These are phyloP conservation scores for Spicauda simplicius DNA, from an alignment of 2,888 invertebrate genomes.

Conservation along the genomic window DNA sequence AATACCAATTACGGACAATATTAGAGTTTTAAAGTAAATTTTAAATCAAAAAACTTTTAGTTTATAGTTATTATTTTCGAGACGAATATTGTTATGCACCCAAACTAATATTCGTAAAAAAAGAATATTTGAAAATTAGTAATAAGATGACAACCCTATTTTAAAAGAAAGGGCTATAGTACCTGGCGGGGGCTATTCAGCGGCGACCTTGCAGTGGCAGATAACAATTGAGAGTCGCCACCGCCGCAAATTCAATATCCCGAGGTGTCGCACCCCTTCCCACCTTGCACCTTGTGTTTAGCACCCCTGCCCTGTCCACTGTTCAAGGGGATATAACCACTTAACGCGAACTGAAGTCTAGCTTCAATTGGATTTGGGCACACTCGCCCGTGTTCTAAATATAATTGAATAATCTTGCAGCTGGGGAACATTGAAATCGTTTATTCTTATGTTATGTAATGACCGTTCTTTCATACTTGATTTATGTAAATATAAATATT, in stretches of 20 bases:
- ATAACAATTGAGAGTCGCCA: constrained; percentile 80
- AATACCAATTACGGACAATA: too few relatives aligned
- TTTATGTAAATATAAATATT: background rate
- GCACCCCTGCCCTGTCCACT: constrained; percentile 68
- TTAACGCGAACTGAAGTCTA: constrained; percentile 80
- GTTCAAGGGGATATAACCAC: constrained; percentile 79
- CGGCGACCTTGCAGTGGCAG: constrained; percentile 79
- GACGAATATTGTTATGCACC: too few relatives aligned
- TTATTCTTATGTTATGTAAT: constrained; percentile 8
- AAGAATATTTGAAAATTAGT: too few relatives aligned
- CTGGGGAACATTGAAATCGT: constrained; percentile 19
- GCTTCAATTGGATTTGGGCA: constrained; percentile 76
- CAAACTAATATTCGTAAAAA: too few relatives aligned
- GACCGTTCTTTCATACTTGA: background rate
- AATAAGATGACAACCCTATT: constrained; percentile 67
- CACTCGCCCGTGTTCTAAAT: constrained; percentile 60
- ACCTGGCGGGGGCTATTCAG: constrained; percentile 68
- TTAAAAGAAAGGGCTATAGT: constrained; percentile 72
- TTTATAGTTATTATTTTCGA: too few relatives aligned
- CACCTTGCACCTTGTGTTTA: constrained; percentile 66
- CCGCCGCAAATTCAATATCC: constrained; percentile 82
- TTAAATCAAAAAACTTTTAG: too few relatives aligned
- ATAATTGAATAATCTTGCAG: constrained; percentile 47
- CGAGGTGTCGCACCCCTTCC: constrained; percentile 67
- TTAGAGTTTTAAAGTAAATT: too few relatives aligned